These are phyloP conservation scores for Eristalis tenax DNA, from an alignment of 2,888 invertebrate genomes.

Conservation along the genomic window DNA sequence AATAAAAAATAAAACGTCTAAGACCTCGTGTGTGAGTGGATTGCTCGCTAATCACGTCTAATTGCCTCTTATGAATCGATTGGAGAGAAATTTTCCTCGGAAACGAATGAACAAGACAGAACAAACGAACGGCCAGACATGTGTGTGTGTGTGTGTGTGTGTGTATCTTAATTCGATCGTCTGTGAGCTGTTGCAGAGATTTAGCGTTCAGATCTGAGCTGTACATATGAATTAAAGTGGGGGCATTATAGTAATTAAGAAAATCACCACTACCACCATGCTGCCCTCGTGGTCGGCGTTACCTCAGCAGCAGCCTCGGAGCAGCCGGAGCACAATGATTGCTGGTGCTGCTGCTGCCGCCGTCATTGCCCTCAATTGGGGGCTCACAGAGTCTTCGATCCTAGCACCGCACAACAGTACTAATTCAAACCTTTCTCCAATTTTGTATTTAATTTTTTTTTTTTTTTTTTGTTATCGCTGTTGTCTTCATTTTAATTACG, in stretches of 20 bases:
- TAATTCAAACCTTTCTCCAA: conserved; percentile 63
- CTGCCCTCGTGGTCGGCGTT: not conserved
- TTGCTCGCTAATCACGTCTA: conserved; percentile 55
- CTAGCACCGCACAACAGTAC: conserved; percentile 35
- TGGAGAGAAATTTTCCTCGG: conserved; percentile 44
- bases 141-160: too few species aligned
- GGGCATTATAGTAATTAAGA: conserved; percentile 70
- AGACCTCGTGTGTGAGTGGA: too few species aligned
- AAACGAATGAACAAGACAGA: conserved; percentile 35
- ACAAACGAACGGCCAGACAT: conserved; percentile 6
- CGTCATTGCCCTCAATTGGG: not conserved
- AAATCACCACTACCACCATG: conserved; percentile 32
- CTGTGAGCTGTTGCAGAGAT: not conserved
- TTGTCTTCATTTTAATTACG: not conserved
- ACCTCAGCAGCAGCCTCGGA: not conserved
- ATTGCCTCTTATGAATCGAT: conserved; percentile 59
- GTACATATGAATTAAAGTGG: conserved; percentile 56
- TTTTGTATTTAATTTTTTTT: not conserved
- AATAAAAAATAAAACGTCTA: too few species aligned
- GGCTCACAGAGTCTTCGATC: conserved; percentile 22
- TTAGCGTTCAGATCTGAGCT: conserved; percentile 7
- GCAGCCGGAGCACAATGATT: too few species aligned
- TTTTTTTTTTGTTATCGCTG: not conserved
- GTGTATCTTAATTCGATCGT: not conserved
- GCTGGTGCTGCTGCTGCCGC: not conserved